These are phyloP conservation scores for Seira ritae DNA, from an alignment of 2,888 invertebrate genomes.

Conservation along the genomic window DNA sequence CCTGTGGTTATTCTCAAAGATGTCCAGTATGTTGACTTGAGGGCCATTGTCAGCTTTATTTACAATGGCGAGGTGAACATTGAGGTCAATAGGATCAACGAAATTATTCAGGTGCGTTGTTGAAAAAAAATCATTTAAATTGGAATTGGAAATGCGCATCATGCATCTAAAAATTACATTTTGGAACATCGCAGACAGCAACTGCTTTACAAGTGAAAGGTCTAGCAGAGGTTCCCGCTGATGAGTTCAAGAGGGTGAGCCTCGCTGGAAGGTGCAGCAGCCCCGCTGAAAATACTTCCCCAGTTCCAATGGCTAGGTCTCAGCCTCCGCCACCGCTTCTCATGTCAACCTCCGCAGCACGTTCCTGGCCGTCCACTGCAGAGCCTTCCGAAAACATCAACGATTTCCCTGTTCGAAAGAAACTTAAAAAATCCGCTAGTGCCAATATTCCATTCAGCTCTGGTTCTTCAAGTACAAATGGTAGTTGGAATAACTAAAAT, in stretches of 20 bases:
- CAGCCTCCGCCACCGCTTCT: slow-evolving; percentile 64
- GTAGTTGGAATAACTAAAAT: slow-evolving; percentile 46
- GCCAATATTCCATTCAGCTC: slow-evolving; percentile 65
- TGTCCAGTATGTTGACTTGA: slow-evolving; percentile 74
- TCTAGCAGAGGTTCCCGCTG: slow-evolving; percentile 87
- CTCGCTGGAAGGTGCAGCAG: slow-evolving; percentile 47
- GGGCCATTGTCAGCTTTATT: slow-evolving; percentile 81
- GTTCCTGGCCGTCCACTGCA: slow-evolving; percentile 66
- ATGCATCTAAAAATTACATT: not conserved
- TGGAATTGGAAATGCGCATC: no score
- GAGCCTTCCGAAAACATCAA: slow-evolving; percentile 62
- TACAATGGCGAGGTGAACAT: slow-evolving; percentile 95
- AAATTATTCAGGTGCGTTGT: slow-evolving; percentile 77
- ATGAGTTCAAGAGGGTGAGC: slow-evolving; percentile 72
- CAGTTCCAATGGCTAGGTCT: slow-evolving; percentile 35
- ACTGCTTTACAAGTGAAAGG: slow-evolving; percentile 92
- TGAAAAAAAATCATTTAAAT: no score
- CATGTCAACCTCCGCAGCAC: slow-evolving; percentile 57
- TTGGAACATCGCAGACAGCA: slow-evolving; percentile 84
- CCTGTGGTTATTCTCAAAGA: slow-evolving; percentile 75
- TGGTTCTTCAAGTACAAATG: slow-evolving; percentile 72
- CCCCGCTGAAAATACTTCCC: slow-evolving; percentile 37
- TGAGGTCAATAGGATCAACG: slow-evolving; percentile 89
- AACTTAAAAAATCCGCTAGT: slow-evolving; percentile 72
- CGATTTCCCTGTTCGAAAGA: slow-evolving; percentile 70